A percentile compares a stretch with the other conserved stretches of the same genome.
These are phyloP conservation scores for Apamea sordens DNA, from an alignment of 2,888 invertebrate species.

Conservation along the genomic window DNA sequence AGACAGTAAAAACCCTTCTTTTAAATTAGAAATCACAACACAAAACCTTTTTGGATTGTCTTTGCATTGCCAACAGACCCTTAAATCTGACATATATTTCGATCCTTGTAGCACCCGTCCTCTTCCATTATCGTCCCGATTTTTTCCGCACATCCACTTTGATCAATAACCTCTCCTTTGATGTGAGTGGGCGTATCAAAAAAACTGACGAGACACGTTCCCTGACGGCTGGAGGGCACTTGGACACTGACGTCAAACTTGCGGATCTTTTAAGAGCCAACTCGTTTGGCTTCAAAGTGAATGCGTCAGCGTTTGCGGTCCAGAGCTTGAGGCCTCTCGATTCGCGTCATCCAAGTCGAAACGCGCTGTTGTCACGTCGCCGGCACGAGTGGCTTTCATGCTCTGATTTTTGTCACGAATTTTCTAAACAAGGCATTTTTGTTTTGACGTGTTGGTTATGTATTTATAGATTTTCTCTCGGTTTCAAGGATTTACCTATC, in stretches of 20 bases:
- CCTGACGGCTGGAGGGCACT: conserved; percentile 72
- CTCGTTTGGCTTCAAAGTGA: conserved; percentile 80
- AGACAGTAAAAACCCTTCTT: background rate
- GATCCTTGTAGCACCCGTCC: conserved; percentile 25
- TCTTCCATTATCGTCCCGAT: conserved; percentile 50
- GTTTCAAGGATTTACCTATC: background rate
- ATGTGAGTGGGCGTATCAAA: conserved; percentile 71
- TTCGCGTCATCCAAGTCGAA: conserved; percentile 74
- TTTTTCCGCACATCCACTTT: conserved; percentile 72
- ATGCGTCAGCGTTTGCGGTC: conserved; percentile 83
- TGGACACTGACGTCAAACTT: conserved; percentile 80
- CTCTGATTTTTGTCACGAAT: conserved; percentile 71
- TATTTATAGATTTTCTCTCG: background rate
- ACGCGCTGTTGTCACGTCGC: conserved; percentile 70
- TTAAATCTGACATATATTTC: conserved; percentile 43
- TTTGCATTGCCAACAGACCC: conserved; percentile 4
- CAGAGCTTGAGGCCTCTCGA: conserved; percentile 76
- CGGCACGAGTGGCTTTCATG: conserved; percentile 63
- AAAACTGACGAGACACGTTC: conserved; percentile 81
- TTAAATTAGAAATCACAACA: conserved; percentile 2
- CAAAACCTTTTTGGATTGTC: background rate
- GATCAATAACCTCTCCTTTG: conserved; percentile 79
- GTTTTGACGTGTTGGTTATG: conserved; percentile 34
- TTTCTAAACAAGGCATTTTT: conserved; percentile 62
- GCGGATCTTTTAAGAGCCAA: conserved; percentile 76